phyloP scores from a whole-genome alignment of 2,113 vertebrate species.

The Rhipidura dahli region DNA sequence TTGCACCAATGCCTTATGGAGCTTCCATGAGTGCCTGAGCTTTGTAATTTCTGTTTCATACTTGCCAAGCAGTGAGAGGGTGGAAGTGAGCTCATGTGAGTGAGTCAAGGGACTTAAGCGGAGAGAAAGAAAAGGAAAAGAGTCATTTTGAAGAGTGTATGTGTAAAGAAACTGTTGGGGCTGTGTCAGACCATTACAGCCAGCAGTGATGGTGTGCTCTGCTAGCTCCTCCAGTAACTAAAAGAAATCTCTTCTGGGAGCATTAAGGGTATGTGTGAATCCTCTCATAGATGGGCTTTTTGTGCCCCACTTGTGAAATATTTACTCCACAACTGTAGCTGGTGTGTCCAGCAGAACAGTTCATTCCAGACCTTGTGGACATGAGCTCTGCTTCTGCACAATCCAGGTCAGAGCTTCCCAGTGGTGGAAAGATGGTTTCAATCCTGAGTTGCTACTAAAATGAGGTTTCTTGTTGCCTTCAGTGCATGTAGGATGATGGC shows the following conservation, averaged over 20 bases:
- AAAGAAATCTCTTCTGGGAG: background rate
- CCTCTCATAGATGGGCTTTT: background rate
- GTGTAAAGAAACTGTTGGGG: background rate
- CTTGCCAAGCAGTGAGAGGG: background rate
- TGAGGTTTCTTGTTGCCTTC: background rate
- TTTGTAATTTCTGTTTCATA: background rate
- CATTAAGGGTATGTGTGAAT: background rate
- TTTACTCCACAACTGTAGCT: accelerated
- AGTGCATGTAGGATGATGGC: background rate
- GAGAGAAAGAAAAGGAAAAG: background rate
- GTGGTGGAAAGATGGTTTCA: background rate
- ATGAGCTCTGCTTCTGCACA: background rate
- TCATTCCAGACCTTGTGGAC: background rate
- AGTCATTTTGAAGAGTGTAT: background rate
- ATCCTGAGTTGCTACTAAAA: background rate
- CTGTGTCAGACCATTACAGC: accelerated
- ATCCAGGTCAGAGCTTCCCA: background rate
- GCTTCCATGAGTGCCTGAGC: background rate
- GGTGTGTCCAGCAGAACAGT: background rate
- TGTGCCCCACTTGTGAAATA: background rate
- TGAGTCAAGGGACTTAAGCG: background rate
- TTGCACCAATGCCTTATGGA: background rate
- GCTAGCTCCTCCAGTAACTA: background rate
- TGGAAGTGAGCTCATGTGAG: background rate
- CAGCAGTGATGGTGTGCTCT: accelerated